Conservation (phyloP, 2,113 vertebrate species). For the Xiphophorus hellerii region DNA sequence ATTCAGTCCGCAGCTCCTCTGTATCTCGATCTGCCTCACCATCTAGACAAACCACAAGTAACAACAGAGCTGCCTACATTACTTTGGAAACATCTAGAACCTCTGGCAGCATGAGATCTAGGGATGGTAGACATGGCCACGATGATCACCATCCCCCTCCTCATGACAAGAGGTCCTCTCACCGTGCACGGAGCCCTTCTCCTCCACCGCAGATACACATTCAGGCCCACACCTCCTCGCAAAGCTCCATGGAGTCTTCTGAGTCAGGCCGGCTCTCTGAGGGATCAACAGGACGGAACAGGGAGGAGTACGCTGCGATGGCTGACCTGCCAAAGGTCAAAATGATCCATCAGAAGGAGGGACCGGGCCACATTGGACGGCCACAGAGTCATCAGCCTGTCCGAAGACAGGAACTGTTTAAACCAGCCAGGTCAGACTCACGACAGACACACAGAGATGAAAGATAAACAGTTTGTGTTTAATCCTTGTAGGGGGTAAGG, state of each 20-base stretch:
- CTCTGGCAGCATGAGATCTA: constrained; percentile 48
- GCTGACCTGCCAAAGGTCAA: constrained; percentile 90
- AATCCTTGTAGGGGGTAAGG: neutral
- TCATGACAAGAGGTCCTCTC: constrained; percentile 32
- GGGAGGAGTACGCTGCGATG: constrained; percentile 86
- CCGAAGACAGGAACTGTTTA: constrained; percentile 88
- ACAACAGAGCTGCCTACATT: constrained; percentile 35
- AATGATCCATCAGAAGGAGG: constrained; percentile 78
- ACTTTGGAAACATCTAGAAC: constrained; percentile 52
- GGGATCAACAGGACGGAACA: constrained; percentile 81
- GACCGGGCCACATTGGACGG: constrained; percentile 34
- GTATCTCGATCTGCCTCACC: constrained; percentile 69
- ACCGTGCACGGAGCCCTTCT: constrained; percentile 58
- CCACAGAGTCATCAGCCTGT: constrained; percentile 77
- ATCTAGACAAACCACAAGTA: constrained; percentile 40
- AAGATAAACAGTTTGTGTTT: too few relatives aligned
- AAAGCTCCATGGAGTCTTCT: constrained; percentile 81
- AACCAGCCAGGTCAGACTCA: constrained; percentile 89
- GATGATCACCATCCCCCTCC: constrained; percentile 33
- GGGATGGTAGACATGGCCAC: constrained; percentile 34
- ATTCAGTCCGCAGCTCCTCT: constrained; percentile 61
- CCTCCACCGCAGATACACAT: constrained; percentile 59
- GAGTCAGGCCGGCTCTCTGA: constrained; percentile 67
- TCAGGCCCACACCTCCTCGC: constrained; percentile 72
- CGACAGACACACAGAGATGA: constrained; percentile 68